Base-by-base conservation (phyloP, 1,140 invertebrate genomes). In the Tribolium madens region DNA sequence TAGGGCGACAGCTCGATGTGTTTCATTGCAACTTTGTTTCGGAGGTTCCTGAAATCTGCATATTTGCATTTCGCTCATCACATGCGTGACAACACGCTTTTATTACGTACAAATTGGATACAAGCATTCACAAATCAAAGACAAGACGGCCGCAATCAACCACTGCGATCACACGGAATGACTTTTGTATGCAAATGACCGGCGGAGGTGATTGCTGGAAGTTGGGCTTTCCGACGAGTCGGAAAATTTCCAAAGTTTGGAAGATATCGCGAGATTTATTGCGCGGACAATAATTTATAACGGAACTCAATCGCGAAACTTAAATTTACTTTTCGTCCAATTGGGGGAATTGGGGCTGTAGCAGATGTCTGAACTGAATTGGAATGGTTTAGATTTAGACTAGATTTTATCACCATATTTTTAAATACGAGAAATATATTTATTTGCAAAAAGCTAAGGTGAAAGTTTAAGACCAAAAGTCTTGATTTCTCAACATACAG, bases 161-260 rank as follows among this genome's bases (percentile, higher is more conserved):
- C 53, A 26, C 9, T 1, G 26, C 7, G 10, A 64, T 57, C 52
- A 21, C 52, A 17, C 14, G 7, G 10, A 21, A 57, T 33, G 9
- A 64, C 57, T 64, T 64, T 64, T 64, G 57, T 64, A 64, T 64
- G 57, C 57, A 64, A 64, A 64, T 64, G 57, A 33, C 21, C 31
- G n/a, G 9, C 36, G 7, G 26, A 42, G n/a, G n/a, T n/a, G 18
- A 64, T n/a, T 31, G 21, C 14, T 64, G 26, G 13, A 50, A 14
- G 10, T 50, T 14, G 10, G 52, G 52, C 14, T 10, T 5, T 42
- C 36, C 36, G 36, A 64, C 21, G 21, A 33, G 1, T 12, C n/a
- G 21, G n/a, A 64, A 31, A 64, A 33, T 33, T 64, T 33, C 26
- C 9, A 21, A 12, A 64, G 13, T 21, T 64, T 57, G 31, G 13